Percentiles rank a stretch among this genome's conserved stretches.
phyloP scores from a whole-genome alignment of 2,797 vertebrate species.

The Arrhamphus sclerolepis region DNA sequence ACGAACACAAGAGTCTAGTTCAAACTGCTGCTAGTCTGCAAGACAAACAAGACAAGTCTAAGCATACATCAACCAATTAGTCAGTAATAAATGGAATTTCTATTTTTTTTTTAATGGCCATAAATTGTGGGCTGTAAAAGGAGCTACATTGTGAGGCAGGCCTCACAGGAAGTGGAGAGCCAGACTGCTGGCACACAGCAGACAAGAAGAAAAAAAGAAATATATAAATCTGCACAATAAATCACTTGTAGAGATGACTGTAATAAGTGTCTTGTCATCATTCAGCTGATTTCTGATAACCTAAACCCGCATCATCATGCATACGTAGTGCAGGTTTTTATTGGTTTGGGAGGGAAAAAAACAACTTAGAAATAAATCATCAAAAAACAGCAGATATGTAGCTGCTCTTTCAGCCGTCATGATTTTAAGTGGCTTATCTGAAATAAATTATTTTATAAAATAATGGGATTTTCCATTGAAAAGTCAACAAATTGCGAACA shows the following conservation, averaged over 20 bases:
- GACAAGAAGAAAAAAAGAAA: neutral
- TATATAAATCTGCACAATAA: conserved; percentile 12
- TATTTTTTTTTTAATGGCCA: no score
- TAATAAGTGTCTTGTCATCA: conserved; percentile 7
- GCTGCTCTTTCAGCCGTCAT: no score
- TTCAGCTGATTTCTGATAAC: conserved; percentile 1
- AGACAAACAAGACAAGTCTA: conserved; percentile 56
- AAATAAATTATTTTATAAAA: no score
- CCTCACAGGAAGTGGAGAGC: conserved; percentile 20
- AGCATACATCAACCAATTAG: conserved; percentile 59
- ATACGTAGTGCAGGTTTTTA: no score
- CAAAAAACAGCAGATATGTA: no score
- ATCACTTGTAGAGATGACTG: conserved; percentile 11
- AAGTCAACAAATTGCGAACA: neutral
- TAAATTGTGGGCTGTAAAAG: conserved; percentile 56
- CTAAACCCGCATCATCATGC: neutral
- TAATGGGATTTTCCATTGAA: no score
- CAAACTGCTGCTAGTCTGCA: conserved; percentile 52
- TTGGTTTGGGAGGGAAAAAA: no score
- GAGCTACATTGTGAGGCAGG: conserved; percentile 16
- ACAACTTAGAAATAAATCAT: no score
- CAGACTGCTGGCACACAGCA: conserved; percentile 12
- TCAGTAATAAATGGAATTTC: conserved; percentile 60
- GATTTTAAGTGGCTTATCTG: no score
- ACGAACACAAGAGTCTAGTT: neutral